Percentiles rank a stretch among this genome's conserved stretches.
Conservation (phyloP, 1,140 invertebrate genomes). For the Ylistrum balloti region DNA sequence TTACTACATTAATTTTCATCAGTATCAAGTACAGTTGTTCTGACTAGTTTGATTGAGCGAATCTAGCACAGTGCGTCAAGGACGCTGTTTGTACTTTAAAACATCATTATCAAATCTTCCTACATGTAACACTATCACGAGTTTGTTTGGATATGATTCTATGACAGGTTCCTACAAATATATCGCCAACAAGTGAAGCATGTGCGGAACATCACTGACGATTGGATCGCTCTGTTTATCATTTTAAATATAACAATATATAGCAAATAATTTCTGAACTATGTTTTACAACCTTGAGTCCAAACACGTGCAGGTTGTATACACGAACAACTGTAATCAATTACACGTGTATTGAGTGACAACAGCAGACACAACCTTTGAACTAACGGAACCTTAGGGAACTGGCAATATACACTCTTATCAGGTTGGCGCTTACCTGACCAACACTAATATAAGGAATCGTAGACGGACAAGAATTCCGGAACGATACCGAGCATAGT, state of each 20-base stretch:
- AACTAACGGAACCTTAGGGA: neutral
- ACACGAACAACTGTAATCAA: neutral
- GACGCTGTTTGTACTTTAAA: too few relatives aligned
- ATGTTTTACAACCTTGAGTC: neutral
- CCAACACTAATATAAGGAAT: neutral
- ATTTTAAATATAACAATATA: neutral
- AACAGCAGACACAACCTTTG: neutral
- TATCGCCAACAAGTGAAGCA: too few relatives aligned
- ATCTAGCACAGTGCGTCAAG: too few relatives aligned
- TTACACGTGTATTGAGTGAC: neutral
- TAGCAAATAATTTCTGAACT: neutral
- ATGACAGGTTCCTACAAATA: too few relatives aligned
- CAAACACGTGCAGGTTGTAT: neutral
- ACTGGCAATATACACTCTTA: neutral
- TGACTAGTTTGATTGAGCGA: too few relatives aligned
- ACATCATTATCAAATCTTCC: too few relatives aligned
- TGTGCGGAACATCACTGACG: too few relatives aligned
- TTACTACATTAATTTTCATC: too few relatives aligned
- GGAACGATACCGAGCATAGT: neutral
- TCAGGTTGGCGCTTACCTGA: neutral
- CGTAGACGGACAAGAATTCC: neutral
- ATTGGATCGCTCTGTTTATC: too few relatives aligned
- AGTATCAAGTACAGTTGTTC: too few relatives aligned
- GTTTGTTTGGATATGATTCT: too few relatives aligned
- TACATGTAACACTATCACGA: too few relatives aligned